Evolutionary conservation across 1,140 invertebrate genomes (phyloP).

Genomic region (Nephotettix cincticeps): DNA sequence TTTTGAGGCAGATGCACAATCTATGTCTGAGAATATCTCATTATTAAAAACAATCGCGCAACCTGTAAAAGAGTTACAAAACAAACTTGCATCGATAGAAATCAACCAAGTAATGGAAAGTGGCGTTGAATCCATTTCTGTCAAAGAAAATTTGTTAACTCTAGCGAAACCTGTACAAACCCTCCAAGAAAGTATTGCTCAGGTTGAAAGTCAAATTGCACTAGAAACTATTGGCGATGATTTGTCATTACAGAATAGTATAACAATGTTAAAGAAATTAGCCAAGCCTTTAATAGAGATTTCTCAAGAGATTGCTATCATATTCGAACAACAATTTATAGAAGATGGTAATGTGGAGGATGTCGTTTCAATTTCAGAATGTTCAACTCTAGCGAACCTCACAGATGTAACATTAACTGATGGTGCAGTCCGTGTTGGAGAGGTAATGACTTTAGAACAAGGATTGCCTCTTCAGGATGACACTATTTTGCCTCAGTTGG

Average conservation of each 20-base stretch:
- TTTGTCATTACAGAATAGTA: conserved; percentile 29
- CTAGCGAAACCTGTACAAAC: conserved; percentile 27
- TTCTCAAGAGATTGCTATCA: conserved; percentile 46
- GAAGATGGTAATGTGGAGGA: conserved; percentile 30
- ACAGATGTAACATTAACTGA: conserved; percentile 16
- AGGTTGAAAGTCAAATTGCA: conserved; percentile 22
- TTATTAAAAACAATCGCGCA: conserved; percentile 51
- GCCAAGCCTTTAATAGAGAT: conserved; percentile 50
- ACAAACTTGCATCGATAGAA: conserved; percentile 53
- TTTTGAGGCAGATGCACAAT: conserved; percentile 18
- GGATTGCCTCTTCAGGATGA: neutral
- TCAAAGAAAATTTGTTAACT: conserved; percentile 12
- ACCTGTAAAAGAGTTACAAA: conserved; percentile 55
- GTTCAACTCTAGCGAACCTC: conserved; percentile 33
- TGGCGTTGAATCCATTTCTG: conserved; percentile 8
- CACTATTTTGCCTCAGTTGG: neutral
- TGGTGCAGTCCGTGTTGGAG: conserved; percentile 15
- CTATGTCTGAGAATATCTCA: conserved; percentile 35
- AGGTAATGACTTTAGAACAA: conserved; percentile 28
- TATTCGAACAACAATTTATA: conserved; percentile 42
- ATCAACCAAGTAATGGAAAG: conserved; percentile 26
- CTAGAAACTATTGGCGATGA: conserved; percentile 28
- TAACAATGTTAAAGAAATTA: conserved; percentile 46
- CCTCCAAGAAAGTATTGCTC: conserved; percentile 23
- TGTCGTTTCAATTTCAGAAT: conserved; percentile 30